These are phyloP conservation scores for Brachypteracias leptosomus DNA, from an alignment of 2,113 vertebrate species.

Conservation along the genomic window DNA sequence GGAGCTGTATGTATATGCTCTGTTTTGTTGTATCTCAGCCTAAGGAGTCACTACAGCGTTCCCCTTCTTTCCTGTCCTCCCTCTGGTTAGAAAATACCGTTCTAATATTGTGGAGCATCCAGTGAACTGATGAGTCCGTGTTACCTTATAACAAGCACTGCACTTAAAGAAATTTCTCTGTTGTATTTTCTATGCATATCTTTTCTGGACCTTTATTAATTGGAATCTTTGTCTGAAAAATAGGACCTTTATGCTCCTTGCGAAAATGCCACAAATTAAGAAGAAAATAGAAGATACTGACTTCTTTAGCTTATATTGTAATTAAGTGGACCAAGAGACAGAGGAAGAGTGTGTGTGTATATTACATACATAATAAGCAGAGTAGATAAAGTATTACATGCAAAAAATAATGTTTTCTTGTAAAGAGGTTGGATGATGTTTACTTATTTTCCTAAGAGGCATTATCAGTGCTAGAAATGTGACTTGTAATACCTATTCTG, in stretches of 20 bases:
- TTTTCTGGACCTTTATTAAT: background rate
- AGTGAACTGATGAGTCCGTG: background rate
- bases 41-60: background rate
- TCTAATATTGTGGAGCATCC: background rate
- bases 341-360: background rate
- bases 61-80: background rate
- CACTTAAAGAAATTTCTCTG: background rate
- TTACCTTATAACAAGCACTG: background rate
- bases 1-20: background rate
- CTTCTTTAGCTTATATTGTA: background rate
- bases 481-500: background rate
- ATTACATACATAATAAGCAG: background rate
- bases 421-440: background rate
- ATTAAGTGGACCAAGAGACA: background rate
- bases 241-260: background rate
- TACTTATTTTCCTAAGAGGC: background rate
- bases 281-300: background rate
- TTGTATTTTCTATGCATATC: background rate
- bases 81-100: background rate
- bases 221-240: background rate
- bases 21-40: background rate
- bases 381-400: background rate
- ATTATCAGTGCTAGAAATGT: background rate
- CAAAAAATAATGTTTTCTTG: background rate
- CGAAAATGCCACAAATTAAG: background rate